phyloP scores from a whole-genome alignment of 1,140 invertebrate species.

The Eurosta solidaginis region DNA sequence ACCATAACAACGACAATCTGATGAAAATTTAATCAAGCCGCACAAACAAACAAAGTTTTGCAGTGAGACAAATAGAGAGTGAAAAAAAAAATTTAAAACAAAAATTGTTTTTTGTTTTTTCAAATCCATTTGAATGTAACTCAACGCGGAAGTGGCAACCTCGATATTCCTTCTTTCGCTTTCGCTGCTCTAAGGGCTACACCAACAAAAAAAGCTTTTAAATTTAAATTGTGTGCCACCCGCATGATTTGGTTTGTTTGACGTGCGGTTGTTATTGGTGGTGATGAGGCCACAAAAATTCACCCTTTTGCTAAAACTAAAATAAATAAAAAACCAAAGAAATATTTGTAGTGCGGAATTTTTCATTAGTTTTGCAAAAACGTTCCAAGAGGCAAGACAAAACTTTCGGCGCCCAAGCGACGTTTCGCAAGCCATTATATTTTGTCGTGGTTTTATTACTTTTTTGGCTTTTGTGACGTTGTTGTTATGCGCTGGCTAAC shows the following conservation, averaged over 20 bases:
- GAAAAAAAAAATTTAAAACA: background rate
- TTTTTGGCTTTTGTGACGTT: background rate
- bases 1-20: background rate
- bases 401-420: background rate
- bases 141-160: background rate
- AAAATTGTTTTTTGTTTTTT: no score
- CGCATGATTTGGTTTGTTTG: no score
- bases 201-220: background rate
- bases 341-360: background rate
- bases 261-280: background rate
- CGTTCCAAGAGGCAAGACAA: background rate
- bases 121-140: background rate
- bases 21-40: background rate
- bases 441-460: background rate
- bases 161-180: background rate
- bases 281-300: slow-evolving; percentile 6
- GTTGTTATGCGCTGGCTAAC: background rate
- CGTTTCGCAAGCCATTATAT: no score
- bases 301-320: background rate
- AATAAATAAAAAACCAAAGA: background rate
- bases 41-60: background rate
- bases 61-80: background rate
- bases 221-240: background rate
- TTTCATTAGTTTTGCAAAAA: slow-evolving; percentile 3
- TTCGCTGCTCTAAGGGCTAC: background rate